These are phyloP conservation scores for Phyllopteryx taeniolatus DNA, from an alignment of 2,113 vertebrate species.

Conservation along the genomic window DNA sequence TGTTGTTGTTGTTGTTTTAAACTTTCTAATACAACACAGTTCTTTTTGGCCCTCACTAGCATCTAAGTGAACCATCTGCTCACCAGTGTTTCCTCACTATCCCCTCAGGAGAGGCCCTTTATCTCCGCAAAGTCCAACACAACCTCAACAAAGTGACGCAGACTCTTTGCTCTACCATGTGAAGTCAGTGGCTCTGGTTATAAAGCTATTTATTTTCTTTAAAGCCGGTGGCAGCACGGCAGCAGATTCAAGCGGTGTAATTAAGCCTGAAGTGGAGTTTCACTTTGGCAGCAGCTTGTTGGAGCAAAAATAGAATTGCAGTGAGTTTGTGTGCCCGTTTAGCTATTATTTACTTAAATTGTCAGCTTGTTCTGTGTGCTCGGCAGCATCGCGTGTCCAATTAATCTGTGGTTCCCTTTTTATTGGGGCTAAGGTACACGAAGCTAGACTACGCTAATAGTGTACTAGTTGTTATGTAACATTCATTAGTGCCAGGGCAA, in stretches of 20 bases:
- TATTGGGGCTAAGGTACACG: not conserved
- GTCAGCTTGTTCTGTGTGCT: not conserved
- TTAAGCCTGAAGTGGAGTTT: slow-evolving; percentile 12
- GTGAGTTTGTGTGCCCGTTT: not conserved
- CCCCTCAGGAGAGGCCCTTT: slow-evolving; percentile 42
- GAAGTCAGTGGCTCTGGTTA: slow-evolving; percentile 11
- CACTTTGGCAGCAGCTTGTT: slow-evolving; percentile 12
- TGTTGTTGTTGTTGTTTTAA: not conserved
- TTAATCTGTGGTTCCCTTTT: not conserved
- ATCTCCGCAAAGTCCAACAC: slow-evolving; percentile 50
- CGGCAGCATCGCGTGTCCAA: not conserved
- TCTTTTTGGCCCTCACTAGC: slow-evolving; percentile 60
- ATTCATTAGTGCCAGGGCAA: too few relatives aligned
- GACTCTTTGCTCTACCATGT: slow-evolving; percentile 38
- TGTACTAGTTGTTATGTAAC: not conserved
- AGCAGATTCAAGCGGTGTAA: slow-evolving; percentile 13
- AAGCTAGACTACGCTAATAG: not conserved
- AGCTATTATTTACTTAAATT: not conserved
- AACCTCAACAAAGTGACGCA: slow-evolving; percentile 51
- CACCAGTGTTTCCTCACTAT: slow-evolving; percentile 37
- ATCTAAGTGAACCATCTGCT: slow-evolving; percentile 66
- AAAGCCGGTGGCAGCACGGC: slow-evolving; percentile 4
- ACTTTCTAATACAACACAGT: slow-evolving; percentile 22
- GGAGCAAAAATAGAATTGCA: slow-evolving; percentile 5
- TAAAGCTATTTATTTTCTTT: slow-evolving; percentile 17